Percentiles rank a stretch among this genome's conserved stretches.
phyloP scores from a whole-genome alignment of 2,888 invertebrate species.

The Drosophila austrosaltans region DNA sequence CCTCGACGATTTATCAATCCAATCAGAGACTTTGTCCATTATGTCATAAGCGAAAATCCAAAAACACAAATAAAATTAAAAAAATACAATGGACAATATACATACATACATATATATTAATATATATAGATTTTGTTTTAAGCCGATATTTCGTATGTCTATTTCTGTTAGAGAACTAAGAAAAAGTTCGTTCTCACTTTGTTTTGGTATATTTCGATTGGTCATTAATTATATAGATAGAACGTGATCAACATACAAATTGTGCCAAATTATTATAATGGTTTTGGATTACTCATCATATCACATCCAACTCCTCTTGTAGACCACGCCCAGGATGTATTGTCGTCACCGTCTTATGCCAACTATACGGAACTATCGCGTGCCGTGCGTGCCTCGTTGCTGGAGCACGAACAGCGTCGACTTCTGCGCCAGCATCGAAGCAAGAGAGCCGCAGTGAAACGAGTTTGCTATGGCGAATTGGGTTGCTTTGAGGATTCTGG shows the following conservation, averaged over 20 bases:
- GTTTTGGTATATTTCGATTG: no score
- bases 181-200: neutral
- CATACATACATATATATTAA: no score
- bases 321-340: constrained; percentile 50
- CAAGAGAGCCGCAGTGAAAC: constrained; percentile 89
- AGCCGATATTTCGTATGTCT: neutral
- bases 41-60: constrained; percentile 35
- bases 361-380: constrained; percentile 67
- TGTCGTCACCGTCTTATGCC: constrained; percentile 18
- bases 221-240: neutral
- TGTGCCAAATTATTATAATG: constrained; percentile 21
- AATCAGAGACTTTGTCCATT: constrained; percentile 28
- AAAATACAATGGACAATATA: neutral
- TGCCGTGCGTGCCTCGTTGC: constrained; percentile 70
- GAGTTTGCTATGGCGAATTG: constrained; percentile 93
- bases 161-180: no score
- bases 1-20: constrained; percentile 84
- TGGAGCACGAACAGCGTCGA: constrained; percentile 60
- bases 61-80: constrained; percentile 1
- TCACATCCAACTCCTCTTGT: constrained; percentile 3
- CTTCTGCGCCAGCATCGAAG: constrained; percentile 83
- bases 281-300: constrained; percentile 13
- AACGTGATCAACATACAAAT: neutral
- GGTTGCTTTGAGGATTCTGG: constrained; percentile 97
- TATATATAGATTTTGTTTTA: neutral